Base-by-base conservation (phyloP, 2,888 invertebrate genomes). In the Steromphala cineraria region DNA sequence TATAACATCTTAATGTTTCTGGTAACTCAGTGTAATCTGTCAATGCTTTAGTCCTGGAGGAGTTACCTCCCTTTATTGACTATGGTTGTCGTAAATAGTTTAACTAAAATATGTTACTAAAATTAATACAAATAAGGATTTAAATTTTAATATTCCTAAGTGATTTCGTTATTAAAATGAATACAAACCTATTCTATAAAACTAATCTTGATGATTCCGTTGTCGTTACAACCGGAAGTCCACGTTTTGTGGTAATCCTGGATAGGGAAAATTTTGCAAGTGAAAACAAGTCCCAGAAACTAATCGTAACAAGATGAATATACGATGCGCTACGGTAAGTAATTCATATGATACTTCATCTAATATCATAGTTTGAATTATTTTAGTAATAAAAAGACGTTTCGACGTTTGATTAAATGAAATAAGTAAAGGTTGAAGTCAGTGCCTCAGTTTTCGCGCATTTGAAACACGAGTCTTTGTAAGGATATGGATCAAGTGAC, bases 251-350 rank as follows among this genome's bases (percentile, higher is more conserved):
- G 24, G 62, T 13, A 62, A 62, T 13, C n/a, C 24, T 8, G 31
- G n/a, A 2, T 13, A 19, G 40, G 15, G 36, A 74, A 36, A 74
- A 28, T 56, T 55, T n/a, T 7, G n/a, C 62, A 28, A 10, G n/a
- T 40, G n/a, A 40, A 74, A n/a, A 28, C 19, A n/a, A 36, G 31
- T 36, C n/a, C 15, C 5, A 71, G 1, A 31, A 24, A 19, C 36
- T 19, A 75, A 19, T 17, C 19, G 0, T 8, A 7, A 10, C 78
- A 82, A 75, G 75, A 84, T 84, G 82, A 84, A 84, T 80, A 84
- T 84, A 19, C 40, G 84, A 67, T 84, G 82, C 74, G 84, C 84
- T 8, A 75, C 81, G 36, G 83, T 83, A 77, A 75, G 81, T 83
- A 53, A 75, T 28, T 28, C 46, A 52, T 56, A 4, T 15, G 21